A percentile compares a stretch with the other conserved stretches of the same genome.
Conservation (phyloP, 1,140 invertebrate genomes). For the Mylabris phalerata region DNA sequence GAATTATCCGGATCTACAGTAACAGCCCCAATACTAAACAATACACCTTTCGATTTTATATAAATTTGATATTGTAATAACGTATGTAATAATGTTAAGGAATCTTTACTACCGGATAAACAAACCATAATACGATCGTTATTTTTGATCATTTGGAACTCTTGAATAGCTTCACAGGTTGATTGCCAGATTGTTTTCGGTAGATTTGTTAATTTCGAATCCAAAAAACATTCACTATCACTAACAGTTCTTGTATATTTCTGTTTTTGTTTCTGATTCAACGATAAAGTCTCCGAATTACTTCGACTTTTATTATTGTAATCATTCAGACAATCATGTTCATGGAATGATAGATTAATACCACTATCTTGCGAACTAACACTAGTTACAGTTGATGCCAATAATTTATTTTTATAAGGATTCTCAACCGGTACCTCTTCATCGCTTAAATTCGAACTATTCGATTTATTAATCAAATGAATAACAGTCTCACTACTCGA, state of each 20-base stretch:
- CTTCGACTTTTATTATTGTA: conserved; percentile 28
- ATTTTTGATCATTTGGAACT: conserved; percentile 79
- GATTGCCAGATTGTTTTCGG: conserved; percentile 77
- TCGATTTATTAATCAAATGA: conserved; percentile 32
- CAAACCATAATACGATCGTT: conserved; percentile 79
- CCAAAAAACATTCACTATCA: conserved; percentile 9
- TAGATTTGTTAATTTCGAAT: conserved; percentile 60
- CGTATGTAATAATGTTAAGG: conserved; percentile 73
- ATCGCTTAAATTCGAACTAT: conserved; percentile 25
- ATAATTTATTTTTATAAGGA: conserved; percentile 24
- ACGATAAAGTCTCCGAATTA: conserved; percentile 29
- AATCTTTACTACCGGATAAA: conserved; percentile 76
- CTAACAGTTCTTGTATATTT: conserved; percentile 22
- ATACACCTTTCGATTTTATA: conserved; percentile 61
- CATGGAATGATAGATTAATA: conserved; percentile 65
- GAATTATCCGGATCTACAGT: conserved; percentile 59
- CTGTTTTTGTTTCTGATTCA: conserved; percentile 29
- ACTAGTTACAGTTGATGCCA: conserved; percentile 34
- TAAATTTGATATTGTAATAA: conserved; percentile 80
- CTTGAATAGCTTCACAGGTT: conserved; percentile 70
- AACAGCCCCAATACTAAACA: conserved; percentile 68
- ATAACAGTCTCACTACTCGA: conserved; percentile 36
- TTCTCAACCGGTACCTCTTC: conserved; percentile 24
- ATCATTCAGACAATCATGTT: conserved; percentile 47
- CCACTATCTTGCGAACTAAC: conserved; percentile 70